These are phyloP conservation scores for Falco biarmicus DNA, from an alignment of 2,797 vertebrate species.

Conservation along the genomic window DNA sequence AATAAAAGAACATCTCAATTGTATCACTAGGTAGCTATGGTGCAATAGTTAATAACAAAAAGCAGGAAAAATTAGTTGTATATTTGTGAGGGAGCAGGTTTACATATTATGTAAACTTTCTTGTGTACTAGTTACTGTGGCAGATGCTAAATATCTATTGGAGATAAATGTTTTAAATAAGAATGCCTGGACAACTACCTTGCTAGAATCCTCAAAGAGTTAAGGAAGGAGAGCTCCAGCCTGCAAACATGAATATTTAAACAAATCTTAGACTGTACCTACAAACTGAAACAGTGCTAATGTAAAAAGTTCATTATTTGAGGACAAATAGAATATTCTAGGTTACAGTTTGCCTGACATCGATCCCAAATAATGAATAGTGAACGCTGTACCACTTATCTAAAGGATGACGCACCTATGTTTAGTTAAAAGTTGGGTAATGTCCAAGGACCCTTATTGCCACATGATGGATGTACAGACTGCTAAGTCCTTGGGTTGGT, in stretches of 20 bases:
- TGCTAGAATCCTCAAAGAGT: not conserved
- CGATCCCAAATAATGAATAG: not conserved
- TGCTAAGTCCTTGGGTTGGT: too few relatives aligned
- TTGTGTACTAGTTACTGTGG: not conserved
- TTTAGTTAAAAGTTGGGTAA: too few relatives aligned
- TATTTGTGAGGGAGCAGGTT: not conserved
- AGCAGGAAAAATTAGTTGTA: not conserved
- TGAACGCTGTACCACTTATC: too few relatives aligned
- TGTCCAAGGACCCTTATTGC: too few relatives aligned
- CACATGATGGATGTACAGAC: too few relatives aligned
- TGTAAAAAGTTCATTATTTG: not conserved
- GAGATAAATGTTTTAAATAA: not conserved
- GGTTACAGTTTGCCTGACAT: not conserved
- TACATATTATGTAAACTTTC: not conserved
- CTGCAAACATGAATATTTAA: not conserved
- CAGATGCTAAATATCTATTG: not conserved
- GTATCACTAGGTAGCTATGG: not conserved
- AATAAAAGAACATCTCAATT: not conserved
- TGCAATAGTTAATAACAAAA: not conserved
- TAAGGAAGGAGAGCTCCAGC: not conserved
- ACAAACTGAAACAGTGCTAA: not conserved
- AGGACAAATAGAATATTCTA: not conserved
- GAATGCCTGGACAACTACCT: not conserved
- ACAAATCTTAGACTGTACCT: not conserved
- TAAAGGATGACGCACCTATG: too few relatives aligned